Conservation (phyloP, 2,113 vertebrate genomes). For the Dryoscopus gambensis region DNA sequence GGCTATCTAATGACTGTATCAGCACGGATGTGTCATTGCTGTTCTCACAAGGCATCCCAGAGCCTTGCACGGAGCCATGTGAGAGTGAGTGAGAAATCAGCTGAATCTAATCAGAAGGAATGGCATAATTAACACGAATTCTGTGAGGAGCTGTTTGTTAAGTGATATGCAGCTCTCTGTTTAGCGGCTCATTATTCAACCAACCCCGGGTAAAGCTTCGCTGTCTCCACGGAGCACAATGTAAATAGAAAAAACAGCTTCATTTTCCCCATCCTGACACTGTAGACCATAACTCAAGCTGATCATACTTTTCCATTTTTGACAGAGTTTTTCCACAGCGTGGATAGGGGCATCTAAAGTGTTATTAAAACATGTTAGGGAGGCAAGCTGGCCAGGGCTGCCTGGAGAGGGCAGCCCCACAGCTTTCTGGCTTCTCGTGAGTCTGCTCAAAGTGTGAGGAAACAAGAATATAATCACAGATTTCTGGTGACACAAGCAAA, state of each 20-base stretch:
- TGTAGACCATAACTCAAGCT: background rate
- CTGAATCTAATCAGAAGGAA: conserved; percentile 40
- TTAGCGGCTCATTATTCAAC: conserved; percentile 1
- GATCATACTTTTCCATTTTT: background rate
- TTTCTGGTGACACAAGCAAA: background rate
- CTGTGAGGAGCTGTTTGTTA: background rate
- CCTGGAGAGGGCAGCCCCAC: background rate
- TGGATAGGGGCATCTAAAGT: background rate
- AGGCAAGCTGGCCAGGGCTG: background rate
- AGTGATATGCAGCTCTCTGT: background rate
- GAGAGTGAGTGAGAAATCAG: conserved; percentile 50
- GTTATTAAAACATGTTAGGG: background rate
- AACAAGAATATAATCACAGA: background rate
- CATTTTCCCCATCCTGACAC: background rate
- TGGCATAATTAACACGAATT: conserved; percentile 22
- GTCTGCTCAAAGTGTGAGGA: background rate
- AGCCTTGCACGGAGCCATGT: background rate
- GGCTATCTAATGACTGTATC: background rate
- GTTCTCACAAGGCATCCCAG: background rate
- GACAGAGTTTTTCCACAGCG: background rate
- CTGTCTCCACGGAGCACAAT: background rate
- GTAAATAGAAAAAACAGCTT: background rate
- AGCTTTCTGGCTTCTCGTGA: background rate
- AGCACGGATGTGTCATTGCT: conserved; percentile 6
- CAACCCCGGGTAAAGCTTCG: background rate